Evolutionary conservation across 2,113 vertebrate species (phyloP).

Genomic region (Urocynchramus pylzowi): DNA sequence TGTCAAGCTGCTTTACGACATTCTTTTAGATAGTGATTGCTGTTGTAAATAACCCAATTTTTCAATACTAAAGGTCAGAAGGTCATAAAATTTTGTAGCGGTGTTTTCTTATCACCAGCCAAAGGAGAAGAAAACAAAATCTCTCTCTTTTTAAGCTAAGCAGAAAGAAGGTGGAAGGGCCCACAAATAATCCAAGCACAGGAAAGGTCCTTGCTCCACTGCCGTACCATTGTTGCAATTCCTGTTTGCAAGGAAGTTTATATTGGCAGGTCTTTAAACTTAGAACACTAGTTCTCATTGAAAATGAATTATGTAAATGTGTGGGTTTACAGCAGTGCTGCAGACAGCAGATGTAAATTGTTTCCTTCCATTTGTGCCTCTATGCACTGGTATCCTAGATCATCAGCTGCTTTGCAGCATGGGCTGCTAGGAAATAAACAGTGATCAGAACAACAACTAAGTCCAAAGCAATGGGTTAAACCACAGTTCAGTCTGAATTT

Average conservation of each 20-base stretch:
- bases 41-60: slow-evolving; percentile 34
- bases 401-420: neutral
- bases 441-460: neutral
- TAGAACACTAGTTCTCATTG: neutral
- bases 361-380: neutral
- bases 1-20: neutral
- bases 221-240: neutral
- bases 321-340: neutral
- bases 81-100: neutral
- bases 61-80: neutral
- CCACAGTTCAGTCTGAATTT: neutral
- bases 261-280: neutral
- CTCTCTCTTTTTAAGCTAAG: neutral
- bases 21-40: slow-evolving; percentile 21
- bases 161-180: neutral
- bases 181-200: neutral
- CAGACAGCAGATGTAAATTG: neutral
- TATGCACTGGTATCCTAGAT: neutral
- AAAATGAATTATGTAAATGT: neutral
- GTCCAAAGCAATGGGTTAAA: neutral
- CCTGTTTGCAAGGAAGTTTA: neutral
- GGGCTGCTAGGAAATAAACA: neutral
- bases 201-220: neutral
- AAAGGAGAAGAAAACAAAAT: slow-evolving; percentile 1
- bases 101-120: neutral